Conservation (phyloP, 2,888 invertebrate genomes). For the Hirtodrosophila trivittata region DNA sequence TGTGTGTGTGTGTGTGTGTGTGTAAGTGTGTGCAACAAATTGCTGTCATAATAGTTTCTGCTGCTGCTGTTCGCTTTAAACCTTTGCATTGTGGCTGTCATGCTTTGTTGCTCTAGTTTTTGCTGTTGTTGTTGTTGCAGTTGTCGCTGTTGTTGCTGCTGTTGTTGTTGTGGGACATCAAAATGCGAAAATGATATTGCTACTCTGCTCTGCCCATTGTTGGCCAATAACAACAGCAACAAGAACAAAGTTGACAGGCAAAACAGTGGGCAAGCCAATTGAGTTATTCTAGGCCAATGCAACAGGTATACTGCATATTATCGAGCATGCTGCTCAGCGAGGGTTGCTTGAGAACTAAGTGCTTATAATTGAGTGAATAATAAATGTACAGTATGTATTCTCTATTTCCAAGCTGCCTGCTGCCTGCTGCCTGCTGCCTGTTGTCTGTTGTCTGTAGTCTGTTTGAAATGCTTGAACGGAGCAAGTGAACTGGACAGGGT, state of each 20-base stretch:
- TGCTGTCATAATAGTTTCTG: too few relatives aligned
- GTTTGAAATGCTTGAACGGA: too few relatives aligned
- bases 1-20: too few relatives aligned
- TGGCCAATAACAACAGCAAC: constrained; percentile 59
- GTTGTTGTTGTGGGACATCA: constrained; percentile 68
- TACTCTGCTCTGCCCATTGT: constrained; percentile 45
- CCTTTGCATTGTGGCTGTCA: neutral
- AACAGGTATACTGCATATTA: constrained; percentile 1
- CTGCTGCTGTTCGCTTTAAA: neutral
- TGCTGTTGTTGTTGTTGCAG: too few relatives aligned
- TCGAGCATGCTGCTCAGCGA: too few relatives aligned
- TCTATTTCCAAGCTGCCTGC: too few relatives aligned
- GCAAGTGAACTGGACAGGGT: too few relatives aligned
- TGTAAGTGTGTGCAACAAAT: too few relatives aligned
- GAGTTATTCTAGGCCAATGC: constrained; percentile 23
- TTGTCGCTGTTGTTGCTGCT: neutral
- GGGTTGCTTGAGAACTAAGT: too few relatives aligned
- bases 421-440: too few relatives aligned
- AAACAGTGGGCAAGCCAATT: constrained; percentile 29
- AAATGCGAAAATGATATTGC: constrained; percentile 75
- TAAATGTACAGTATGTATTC: neutral
- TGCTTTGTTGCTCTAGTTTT: constrained; percentile 5
- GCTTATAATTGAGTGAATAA: neutral
- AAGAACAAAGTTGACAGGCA: constrained; percentile 22
- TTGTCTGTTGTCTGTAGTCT: too few relatives aligned